A percentile compares a stretch with the other conserved stretches of the same genome.
Conservation (phyloP, 1,140 invertebrate genomes). For the Ostrea denselamellosa region DNA sequence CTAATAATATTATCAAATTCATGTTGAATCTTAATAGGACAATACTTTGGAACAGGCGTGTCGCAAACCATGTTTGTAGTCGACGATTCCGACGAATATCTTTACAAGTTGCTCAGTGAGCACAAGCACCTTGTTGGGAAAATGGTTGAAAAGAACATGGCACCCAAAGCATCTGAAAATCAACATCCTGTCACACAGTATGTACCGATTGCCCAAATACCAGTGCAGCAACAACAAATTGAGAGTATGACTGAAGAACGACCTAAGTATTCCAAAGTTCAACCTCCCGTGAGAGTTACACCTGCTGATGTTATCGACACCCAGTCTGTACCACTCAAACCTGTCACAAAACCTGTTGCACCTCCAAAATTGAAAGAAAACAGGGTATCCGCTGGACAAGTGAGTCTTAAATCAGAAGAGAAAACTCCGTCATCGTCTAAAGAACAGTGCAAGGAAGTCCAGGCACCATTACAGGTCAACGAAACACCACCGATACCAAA, state of each 20-base stretch:
- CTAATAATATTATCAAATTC: neutral
- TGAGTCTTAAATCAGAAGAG: neutral
- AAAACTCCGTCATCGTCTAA: neutral
- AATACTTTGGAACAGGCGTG: conserved; percentile 5
- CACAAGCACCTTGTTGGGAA: conserved; percentile 4
- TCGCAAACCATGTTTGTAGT: conserved; percentile 13
- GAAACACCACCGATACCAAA: neutral
- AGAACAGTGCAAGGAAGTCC: neutral
- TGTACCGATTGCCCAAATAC: conserved; percentile 12
- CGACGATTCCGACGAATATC: conserved; percentile 14
- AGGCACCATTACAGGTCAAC: neutral
- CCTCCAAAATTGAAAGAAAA: neutral
- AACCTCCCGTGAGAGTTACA: conserved; percentile 6
- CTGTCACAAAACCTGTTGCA: neutral
- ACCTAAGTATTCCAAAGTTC: neutral
- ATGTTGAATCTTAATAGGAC: conserved; percentile 29
- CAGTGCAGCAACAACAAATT: neutral
- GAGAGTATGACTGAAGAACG: neutral
- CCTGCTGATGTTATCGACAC: neutral
- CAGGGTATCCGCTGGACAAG: neutral
- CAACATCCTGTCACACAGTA: neutral
- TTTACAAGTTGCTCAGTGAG: conserved; percentile 8
- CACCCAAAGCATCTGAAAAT: neutral
- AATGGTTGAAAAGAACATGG: conserved; percentile 24
- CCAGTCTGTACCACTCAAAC: neutral